Evolutionary conservation across 2,113 vertebrate genomes (phyloP).

Genomic region (Boulengeromyrus knoepffleri): DNA sequence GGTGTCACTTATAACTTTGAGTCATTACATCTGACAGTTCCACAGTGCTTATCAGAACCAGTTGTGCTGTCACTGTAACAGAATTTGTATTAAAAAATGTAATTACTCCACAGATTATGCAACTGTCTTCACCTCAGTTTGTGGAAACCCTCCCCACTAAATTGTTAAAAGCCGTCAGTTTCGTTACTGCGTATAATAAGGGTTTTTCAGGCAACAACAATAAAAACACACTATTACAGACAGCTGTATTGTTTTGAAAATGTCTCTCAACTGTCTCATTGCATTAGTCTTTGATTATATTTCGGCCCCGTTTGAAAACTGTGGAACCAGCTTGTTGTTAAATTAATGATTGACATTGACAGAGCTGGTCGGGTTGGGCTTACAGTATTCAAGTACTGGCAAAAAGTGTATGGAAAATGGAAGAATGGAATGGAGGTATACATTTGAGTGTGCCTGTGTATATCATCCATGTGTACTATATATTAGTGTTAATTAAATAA

Average conservation of each 20-base stretch:
- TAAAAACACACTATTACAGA: constrained; percentile 8
- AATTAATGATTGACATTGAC: constrained; percentile 1
- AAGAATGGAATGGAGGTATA: not conserved
- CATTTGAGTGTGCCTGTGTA: not conserved
- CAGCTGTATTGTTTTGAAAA: constrained; percentile 7
- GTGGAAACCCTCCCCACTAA: not conserved
- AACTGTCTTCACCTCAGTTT: not conserved
- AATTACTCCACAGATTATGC: not conserved
- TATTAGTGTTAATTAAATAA: not conserved
- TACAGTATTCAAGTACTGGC: not conserved
- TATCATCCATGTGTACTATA: not conserved
- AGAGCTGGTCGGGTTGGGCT: not conserved
- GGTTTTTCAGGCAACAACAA: not conserved
- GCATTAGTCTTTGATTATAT: constrained; percentile 8
- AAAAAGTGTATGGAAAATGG: not conserved
- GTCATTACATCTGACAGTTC: constrained; percentile 1
- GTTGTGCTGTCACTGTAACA: not conserved
- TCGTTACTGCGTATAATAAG: not conserved
- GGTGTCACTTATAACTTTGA: constrained; percentile 1
- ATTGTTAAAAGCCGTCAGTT: constrained; percentile 5
- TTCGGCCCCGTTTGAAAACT: not conserved
- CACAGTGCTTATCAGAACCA: not conserved
- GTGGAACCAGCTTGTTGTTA: not conserved
- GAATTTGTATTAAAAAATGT: not conserved
- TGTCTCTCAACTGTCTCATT: not conserved